Percentiles rank a stretch among this genome's conserved stretches.
These are phyloP conservation scores for Ageneiosus marmoratus DNA, from an alignment of 2,113 vertebrate genomes.

Conservation along the genomic window DNA sequence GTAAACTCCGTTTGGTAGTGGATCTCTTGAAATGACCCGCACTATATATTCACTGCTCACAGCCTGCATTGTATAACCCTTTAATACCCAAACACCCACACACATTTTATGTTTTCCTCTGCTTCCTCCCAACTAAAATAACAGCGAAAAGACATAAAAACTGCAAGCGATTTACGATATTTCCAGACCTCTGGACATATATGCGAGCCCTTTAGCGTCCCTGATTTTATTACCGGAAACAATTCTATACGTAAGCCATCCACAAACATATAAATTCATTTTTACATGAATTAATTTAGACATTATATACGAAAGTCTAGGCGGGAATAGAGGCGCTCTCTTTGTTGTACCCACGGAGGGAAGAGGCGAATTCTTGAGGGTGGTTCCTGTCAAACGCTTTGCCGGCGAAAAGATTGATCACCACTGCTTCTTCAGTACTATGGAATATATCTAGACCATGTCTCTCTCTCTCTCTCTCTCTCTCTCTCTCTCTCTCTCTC, in stretches of 20 bases:
- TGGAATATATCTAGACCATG: constrained; percentile 66
- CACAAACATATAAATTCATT: background rate
- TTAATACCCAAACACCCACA: constrained; percentile 81
- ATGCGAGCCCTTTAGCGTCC: background rate
- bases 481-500: background rate
- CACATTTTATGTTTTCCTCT: constrained; percentile 60
- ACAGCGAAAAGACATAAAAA: constrained; percentile 17
- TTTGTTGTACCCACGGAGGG: constrained; percentile 67
- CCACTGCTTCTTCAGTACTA: constrained; percentile 64
- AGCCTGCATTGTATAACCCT: constrained; percentile 63
- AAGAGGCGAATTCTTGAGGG: constrained; percentile 76
- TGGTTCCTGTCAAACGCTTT: constrained; percentile 85
- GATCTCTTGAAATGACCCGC: constrained; percentile 37
- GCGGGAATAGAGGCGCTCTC: constrained; percentile 47
- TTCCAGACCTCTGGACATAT: background rate
- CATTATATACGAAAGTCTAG: constrained; percentile 45
- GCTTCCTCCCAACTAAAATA: constrained; percentile 21
- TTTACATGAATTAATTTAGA: constrained; percentile 27
- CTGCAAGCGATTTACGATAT: constrained; percentile 8
- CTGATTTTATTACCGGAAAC: background rate
- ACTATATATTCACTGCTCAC: constrained; percentile 43
- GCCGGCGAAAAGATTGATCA: constrained; percentile 92
- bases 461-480: background rate
- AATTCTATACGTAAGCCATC: constrained; percentile 4
- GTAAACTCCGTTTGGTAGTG: constrained; percentile 35